Evolutionary conservation across 2,113 vertebrate species (phyloP), one percentile per base, ranked within the genome.

Genomic region (Andinoacara biseriatus): DNA sequence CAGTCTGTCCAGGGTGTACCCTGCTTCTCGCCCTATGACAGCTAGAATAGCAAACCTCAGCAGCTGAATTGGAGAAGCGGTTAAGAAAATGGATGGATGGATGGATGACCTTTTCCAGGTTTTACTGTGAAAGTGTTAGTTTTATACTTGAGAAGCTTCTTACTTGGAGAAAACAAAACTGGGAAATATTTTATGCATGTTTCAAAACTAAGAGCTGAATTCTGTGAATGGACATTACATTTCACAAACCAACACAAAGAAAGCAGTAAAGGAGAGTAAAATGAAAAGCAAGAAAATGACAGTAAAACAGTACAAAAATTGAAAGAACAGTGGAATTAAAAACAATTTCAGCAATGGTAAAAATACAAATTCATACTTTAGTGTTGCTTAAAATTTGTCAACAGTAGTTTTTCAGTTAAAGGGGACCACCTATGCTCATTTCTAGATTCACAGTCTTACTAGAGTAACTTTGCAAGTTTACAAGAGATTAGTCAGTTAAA

Each of bases 221-320:
- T 43, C 40, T 43, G 40, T 2, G 10, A 40, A 2, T 10, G 10
- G 38, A 7, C 7, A 40, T 40, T 40, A 8, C 7, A 40, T 40
- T 40, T 40, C 9, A 40, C 22, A 67, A 67, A 46, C 13, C 38
- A 67, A 26, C 14, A 49, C 63, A 29, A 40, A 69, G 40, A 29
- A 69, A 0, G 9, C 15, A 69, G 22, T 49, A 49, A 69, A 1
- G 46, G 40, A 49, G 0, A 69, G 40, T 13, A 3, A 67, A 46
- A 49, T 67, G 26, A 67, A 67, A 67, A 67, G 38, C 43, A 2
- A 67, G 40, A 17, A 24, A 0, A 69, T 1, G 1, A 69, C 24
- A 13, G 43, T 49, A 69, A 69, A 69, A 69, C 15, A 0, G 1
- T 0, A 69, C 63, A 4, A 40, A 67, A 26, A 18, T 18, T 46